A percentile compares a stretch with the other conserved stretches of the same genome.
Evolutionary conservation across 2,888 invertebrate species (phyloP).

Genomic region (Pseudeuparius sepicola): DNA sequence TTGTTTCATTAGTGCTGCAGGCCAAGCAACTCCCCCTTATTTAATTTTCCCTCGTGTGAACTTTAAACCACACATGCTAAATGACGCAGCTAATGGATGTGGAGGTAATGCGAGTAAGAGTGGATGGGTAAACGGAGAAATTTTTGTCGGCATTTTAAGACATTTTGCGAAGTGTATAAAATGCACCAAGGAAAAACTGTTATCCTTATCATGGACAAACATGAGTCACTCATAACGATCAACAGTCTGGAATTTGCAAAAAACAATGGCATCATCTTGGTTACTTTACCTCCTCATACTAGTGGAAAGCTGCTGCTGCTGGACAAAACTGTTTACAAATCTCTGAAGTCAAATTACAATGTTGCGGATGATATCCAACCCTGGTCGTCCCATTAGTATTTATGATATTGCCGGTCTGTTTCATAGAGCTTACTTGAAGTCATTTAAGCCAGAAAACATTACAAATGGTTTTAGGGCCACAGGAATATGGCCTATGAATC

Average conservation of each 20-base stretch:
- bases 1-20: too few relatives aligned
- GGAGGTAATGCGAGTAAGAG: not conserved
- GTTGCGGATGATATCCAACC: conserved; percentile 8
- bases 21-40: too few relatives aligned
- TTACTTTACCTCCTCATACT: conserved; percentile 14
- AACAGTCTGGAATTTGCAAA: conserved; percentile 8
- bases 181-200: too few relatives aligned
- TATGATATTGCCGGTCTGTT: conserved; percentile 11
- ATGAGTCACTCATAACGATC: conserved; percentile 9
- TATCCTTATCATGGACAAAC: conserved; percentile 5
- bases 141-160: conserved; percentile 7
- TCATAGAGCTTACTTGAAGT: conserved; percentile 9
- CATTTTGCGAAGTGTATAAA: conserved; percentile 8
- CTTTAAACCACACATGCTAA: too few relatives aligned
- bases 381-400: conserved; percentile 9
- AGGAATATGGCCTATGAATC: conserved; percentile 13
- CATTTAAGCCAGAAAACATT: conserved; percentile 12
- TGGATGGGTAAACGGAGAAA: too few relatives aligned
- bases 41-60: too few relatives aligned
- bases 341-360: conserved; percentile 12
- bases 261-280: conserved; percentile 10
- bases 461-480: conserved; percentile 9
- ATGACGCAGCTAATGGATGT: conserved; percentile 12
- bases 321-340: conserved; percentile 14
- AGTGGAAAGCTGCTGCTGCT: conserved; percentile 15